Evolutionary conservation across 2,113 vertebrate genomes (phyloP).

Genomic region (Scophthalmus maximus): DNA sequence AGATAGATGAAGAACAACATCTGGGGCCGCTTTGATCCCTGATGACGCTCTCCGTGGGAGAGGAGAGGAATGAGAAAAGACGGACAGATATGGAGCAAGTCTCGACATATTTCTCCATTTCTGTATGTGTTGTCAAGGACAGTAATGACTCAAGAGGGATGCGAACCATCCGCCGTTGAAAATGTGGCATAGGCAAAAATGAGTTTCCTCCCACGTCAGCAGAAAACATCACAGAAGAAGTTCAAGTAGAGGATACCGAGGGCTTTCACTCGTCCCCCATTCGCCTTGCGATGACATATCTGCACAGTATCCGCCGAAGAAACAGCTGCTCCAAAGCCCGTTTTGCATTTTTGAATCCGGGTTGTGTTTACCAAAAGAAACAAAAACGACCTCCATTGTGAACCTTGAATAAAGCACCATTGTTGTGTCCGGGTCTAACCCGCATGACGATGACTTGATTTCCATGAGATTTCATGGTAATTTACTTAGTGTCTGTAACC

Average conservation of each 20-base stretch:
- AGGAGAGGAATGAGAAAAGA: constrained; percentile 6
- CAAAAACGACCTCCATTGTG: constrained; percentile 21
- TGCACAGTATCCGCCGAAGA: neutral
- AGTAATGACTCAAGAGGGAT: constrained; percentile 45
- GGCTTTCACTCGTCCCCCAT: constrained; percentile 12
- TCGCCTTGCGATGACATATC: neutral
- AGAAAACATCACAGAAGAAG: constrained; percentile 33
- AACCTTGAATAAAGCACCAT: constrained; percentile 41
- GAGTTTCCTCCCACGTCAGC: constrained; percentile 39
- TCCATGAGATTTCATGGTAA: constrained; percentile 48
- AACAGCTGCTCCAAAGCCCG: constrained; percentile 18
- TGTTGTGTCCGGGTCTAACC: constrained; percentile 49
- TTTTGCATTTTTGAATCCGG: constrained; percentile 7
- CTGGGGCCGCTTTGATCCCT: constrained; percentile 67
- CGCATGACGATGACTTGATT: constrained; percentile 41
- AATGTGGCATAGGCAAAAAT: constrained; percentile 13
- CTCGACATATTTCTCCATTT: constrained; percentile 43
- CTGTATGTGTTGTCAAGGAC: constrained; percentile 40
- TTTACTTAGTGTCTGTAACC: constrained; percentile 56
- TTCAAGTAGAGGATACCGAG: constrained; percentile 42
- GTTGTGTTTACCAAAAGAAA: constrained; percentile 17
- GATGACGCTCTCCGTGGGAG: constrained; percentile 50
- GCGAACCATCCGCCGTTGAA: constrained; percentile 24
- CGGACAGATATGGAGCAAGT: neutral
- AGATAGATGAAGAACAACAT: constrained; percentile 69